A percentile compares a stretch with the other conserved stretches of the same genome.
Evolutionary conservation across 30 jellyfish, hydroid and myxozoan genomes (phyloP).

Genomic region (Catostylus mosaicus): DNA sequence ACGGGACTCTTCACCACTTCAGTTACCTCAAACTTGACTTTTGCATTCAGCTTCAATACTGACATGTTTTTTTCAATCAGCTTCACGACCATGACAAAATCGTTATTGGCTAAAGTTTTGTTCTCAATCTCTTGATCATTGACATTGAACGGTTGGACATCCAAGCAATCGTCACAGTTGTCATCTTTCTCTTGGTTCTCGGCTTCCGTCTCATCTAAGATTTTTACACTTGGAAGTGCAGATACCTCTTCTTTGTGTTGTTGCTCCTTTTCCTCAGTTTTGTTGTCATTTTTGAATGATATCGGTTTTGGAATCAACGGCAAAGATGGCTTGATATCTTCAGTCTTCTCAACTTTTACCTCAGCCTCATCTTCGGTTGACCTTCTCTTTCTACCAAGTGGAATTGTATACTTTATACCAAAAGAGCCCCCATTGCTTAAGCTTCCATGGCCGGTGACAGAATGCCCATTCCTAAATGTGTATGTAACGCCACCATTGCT

Average conservation of each 20-base stretch:
- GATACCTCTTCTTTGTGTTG: neutral
- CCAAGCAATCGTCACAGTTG: conserved; percentile 46
- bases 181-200: conserved; percentile 20
- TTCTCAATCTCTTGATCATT: conserved; percentile 29
- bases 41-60: conserved; percentile 34
- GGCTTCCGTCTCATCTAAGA: neutral
- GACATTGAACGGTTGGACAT: conserved; percentile 30
- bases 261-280: neutral
- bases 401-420: conserved; percentile 23
- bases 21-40: conserved; percentile 50
- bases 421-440: conserved; percentile 5
- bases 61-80: conserved; percentile 50
- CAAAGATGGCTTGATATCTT: neutral
- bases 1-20: conserved; percentile 57
- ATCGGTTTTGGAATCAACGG: neutral
- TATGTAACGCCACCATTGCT: conserved; percentile 43
- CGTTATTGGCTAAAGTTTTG: conserved; percentile 40
- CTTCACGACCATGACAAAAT: conserved; percentile 63
- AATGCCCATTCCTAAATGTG: neutral
- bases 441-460: conserved; percentile 34
- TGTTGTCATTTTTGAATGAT: neutral
- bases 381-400: conserved; percentile 44
- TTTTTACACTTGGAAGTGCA: neutral
- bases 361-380: conserved; percentile 8
- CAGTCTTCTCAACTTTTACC: neutral